A percentile compares a stretch with the other conserved stretches of the same genome.
Evolutionary conservation across 2,797 vertebrate genomes (phyloP).

Genomic region (Syngnathus rostellatus): DNA sequence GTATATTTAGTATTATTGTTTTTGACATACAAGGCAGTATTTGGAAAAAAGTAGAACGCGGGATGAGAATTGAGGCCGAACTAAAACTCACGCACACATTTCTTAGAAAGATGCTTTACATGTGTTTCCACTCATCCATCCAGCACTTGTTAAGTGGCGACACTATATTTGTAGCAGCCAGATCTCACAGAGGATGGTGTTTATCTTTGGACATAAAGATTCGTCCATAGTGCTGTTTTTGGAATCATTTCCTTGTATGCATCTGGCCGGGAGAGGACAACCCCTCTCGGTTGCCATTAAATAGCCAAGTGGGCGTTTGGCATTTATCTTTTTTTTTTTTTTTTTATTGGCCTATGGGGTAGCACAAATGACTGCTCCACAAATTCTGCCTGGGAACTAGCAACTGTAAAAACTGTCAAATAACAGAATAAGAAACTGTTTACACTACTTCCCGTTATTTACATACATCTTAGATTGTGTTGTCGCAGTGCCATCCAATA

Average conservation of each 20-base stretch:
- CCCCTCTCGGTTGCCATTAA: not conserved
- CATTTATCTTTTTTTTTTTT: not conserved
- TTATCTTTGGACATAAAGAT: not conserved
- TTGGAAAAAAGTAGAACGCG: not conserved
- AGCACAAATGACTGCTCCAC: not conserved
- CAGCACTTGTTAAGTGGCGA: not conserved
- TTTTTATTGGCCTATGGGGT: not conserved
- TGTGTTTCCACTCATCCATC: not conserved
- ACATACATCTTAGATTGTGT: too few relatives aligned
- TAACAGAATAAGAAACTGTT: too few relatives aligned
- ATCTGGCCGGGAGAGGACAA: not conserved
- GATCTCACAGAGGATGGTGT: not conserved
- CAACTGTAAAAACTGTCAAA: not conserved
- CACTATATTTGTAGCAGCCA: not conserved
- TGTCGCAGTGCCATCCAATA: not conserved
- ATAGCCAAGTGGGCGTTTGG: not conserved
- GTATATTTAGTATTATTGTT: too few relatives aligned
- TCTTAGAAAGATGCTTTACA: not conserved
- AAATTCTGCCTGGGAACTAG: not conserved
- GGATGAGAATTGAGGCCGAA: not conserved
- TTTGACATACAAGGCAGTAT: too few relatives aligned
- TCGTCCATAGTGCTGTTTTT: not conserved
- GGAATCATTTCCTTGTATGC: not conserved
- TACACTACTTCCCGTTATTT: too few relatives aligned
- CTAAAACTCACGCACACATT: not conserved